Base-by-base conservation (phyloP, 2,113 vertebrate species). In the Zosterops borbonicus region DNA sequence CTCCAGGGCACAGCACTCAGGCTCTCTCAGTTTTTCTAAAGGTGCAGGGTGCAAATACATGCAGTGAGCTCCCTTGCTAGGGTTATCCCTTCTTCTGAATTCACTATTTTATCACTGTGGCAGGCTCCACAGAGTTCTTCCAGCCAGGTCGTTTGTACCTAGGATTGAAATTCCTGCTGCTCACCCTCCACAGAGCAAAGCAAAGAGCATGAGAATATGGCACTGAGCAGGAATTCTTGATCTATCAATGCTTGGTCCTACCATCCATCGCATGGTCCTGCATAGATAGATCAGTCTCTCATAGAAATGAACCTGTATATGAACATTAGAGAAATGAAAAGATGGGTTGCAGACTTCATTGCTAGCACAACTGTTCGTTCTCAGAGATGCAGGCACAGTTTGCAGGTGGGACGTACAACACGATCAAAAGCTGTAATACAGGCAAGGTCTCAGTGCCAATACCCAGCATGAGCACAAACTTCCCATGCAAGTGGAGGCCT, bases 1-100 rank as follows among this genome's bases (percentile, higher is more conserved):
- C 18, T 62, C 7, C 12, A 35, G 28, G 41, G n/a, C 37, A 46
- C 22, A 52, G 23, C 12, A 6, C 9, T 44, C 0, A 0, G 29
- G 17, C 6, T 9, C 21, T 47, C 49, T 52, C 31, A 41, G 42
- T 41, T 41, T 74, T 74, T 62, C 55, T 42, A 18, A n/a, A 83
- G 39, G 33, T 9, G n/a, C 17, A 31, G 41, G 28, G 29, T 90
- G 67, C 62, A 76, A 56, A 64, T 58, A 18, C 5, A 4, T 18
- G 14, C 52, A 56, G 33, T 16, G 46, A 71, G 16, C 27, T 69
- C 5, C 56, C 23, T 50, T 84, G 39, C 29, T 58, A 59, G 56
- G 53, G 20, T 25, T 79, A 0, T 28, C 25, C 25, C 12, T 65
- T 89, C 46, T 71, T 58, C 47, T 55, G 35, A 67, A 52, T 41